These are phyloP conservation scores for Crotalus helleri DNA, from an alignment of 2,113 vertebrate genomes.

Conservation along the genomic window DNA sequence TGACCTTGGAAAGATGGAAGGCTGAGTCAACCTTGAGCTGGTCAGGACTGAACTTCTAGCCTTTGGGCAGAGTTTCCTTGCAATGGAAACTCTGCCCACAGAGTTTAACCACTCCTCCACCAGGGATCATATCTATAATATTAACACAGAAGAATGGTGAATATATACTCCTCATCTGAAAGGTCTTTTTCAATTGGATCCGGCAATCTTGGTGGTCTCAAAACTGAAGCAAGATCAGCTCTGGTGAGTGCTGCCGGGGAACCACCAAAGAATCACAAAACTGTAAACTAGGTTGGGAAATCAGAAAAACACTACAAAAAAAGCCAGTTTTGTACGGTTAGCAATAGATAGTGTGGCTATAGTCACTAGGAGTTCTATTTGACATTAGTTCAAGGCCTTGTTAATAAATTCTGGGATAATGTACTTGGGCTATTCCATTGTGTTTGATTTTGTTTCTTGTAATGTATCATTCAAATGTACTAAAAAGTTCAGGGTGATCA, in stretches of 20 bases:
- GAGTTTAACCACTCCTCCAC: no score
- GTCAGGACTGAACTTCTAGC: no score
- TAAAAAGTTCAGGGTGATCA: slow-evolving; percentile 48
- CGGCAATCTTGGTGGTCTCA: background rate
- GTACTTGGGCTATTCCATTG: slow-evolving; percentile 46
- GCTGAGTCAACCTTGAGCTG: no score
- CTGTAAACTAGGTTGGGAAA: background rate
- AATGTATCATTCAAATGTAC: slow-evolving; percentile 35
- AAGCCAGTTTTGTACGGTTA: background rate
- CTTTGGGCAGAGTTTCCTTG: no score
- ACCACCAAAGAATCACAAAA: background rate
- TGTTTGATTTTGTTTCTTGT: slow-evolving; percentile 31
- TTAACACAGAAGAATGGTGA: background rate
- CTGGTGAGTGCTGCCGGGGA: background rate
- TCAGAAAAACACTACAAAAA: background rate
- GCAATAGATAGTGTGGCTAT: background rate
- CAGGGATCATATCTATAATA: background rate
- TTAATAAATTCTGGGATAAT: slow-evolving; percentile 46
- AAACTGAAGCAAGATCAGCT: background rate
- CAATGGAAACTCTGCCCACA: no score
- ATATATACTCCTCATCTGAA: background rate
- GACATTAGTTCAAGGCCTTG: slow-evolving; percentile 49
- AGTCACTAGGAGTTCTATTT: slow-evolving; percentile 14
- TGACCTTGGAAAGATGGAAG: no score
- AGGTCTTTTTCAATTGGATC: background rate